phyloP scores from a whole-genome alignment of 2,797 vertebrate genomes.

The Sparidentex hasta region DNA sequence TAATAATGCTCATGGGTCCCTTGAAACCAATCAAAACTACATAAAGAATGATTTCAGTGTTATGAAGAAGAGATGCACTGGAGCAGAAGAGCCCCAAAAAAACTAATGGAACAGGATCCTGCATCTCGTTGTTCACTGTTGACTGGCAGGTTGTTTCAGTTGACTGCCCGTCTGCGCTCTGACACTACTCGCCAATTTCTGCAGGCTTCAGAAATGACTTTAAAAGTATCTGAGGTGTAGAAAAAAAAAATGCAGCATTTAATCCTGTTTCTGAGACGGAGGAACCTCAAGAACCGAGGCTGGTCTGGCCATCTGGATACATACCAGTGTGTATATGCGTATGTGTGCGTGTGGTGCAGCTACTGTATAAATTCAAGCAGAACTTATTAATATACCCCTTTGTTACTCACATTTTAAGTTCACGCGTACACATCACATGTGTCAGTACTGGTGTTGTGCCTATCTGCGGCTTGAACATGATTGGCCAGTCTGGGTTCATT shows the following conservation, averaged over 20 bases:
- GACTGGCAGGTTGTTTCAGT: constrained; percentile 40
- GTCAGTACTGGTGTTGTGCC: not conserved
- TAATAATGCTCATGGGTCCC: not conserved
- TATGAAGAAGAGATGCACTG: not conserved
- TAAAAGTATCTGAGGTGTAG: constrained; percentile 19
- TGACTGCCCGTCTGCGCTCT: constrained; percentile 12
- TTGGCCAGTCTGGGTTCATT: not conserved
- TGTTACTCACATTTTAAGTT: not conserved
- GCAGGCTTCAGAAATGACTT: constrained; percentile 20
- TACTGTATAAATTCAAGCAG: constrained; percentile 19
- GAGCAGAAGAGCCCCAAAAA: constrained; percentile 8
- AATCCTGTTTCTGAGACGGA: constrained; percentile 25
- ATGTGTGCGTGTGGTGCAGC: not conserved
- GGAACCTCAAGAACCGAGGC: constrained; percentile 28
- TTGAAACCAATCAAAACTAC: constrained; percentile 25
- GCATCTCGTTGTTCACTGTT: constrained; percentile 13
- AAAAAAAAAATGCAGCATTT: constrained; percentile 1
- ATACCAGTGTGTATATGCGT: not conserved
- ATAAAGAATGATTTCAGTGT: constrained; percentile 24
- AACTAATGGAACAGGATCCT: constrained; percentile 10
- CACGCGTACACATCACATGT: not conserved
- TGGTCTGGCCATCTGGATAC: constrained; percentile 50
- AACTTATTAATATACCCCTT: constrained; percentile 1
- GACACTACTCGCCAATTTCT: constrained; percentile 19
- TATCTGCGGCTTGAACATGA: not conserved